A percentile compares a stretch with the other conserved stretches of the same genome.
Conservation (phyloP, 2,113 vertebrate genomes). For the Podiceps cristatus region DNA sequence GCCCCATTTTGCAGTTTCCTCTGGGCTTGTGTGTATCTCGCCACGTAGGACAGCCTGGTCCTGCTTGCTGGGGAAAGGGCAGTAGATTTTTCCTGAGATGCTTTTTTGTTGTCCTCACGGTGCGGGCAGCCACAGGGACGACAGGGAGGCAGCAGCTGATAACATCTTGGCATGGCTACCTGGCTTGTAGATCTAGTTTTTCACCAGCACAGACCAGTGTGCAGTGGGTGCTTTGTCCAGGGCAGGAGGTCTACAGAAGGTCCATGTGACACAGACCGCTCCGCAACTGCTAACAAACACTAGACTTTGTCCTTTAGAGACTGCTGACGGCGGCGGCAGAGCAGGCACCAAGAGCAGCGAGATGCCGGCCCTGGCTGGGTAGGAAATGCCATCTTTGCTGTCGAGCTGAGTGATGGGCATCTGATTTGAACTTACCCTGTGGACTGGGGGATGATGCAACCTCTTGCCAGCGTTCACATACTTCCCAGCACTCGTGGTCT, state of each 20-base stretch:
- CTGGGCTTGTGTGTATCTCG: accelerated
- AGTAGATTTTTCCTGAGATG: not conserved
- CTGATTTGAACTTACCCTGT: not conserved
- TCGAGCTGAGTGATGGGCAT: not conserved
- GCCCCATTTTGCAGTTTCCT: not conserved
- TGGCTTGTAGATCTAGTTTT: not conserved
- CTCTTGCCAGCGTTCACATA: not conserved
- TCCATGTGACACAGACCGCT: not conserved
- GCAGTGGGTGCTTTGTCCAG: not conserved
- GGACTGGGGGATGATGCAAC: accelerated
- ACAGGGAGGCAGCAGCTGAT: not conserved
- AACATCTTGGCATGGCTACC: not conserved
- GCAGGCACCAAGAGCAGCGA: not conserved
- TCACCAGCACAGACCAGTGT: not conserved
- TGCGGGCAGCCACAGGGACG: not conserved
- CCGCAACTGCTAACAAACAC: not conserved
- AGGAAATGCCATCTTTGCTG: not conserved
- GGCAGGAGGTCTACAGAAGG: not conserved
- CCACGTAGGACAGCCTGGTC: not conserved
- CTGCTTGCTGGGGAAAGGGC: not conserved
- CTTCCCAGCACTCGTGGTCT: not conserved
- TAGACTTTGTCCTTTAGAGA: not conserved
- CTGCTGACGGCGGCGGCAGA: accelerated
- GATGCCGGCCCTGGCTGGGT: not conserved
- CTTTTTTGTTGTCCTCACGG: not conserved